Evolutionary conservation across 2,113 vertebrate species (phyloP).

Genomic region (Laterallus jamaicensis): DNA sequence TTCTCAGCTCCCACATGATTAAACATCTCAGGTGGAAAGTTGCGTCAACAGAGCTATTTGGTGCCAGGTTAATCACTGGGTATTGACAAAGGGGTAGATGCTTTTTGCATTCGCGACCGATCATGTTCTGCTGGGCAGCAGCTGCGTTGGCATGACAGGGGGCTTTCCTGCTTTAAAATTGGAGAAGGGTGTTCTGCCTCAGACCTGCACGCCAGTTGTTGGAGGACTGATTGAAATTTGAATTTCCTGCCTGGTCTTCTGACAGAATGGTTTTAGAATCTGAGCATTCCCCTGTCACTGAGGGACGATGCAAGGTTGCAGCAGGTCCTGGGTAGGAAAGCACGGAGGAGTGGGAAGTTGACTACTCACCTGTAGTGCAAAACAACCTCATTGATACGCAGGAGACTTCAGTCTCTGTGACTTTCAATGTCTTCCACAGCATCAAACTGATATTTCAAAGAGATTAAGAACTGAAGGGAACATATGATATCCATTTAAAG

Average conservation of each 20-base stretch:
- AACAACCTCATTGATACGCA: conserved; percentile 61
- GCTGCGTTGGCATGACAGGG: not conserved
- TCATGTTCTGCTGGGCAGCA: not conserved
- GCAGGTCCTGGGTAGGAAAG: not conserved
- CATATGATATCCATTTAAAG: conserved; percentile 75
- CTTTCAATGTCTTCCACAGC: conserved; percentile 69
- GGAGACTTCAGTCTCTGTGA: conserved; percentile 60
- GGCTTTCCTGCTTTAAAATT: not conserved
- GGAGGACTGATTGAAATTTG: conserved; percentile 7
- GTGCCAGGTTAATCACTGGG: not conserved
- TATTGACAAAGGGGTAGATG: not conserved
- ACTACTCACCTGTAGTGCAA: not conserved
- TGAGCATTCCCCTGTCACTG: not conserved
- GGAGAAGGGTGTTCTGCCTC: not conserved
- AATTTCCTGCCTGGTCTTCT: not conserved
- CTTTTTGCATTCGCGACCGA: not conserved
- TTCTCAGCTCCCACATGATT: not conserved
- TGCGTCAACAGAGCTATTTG: not conserved
- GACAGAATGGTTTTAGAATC: not conserved
- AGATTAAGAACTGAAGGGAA: conserved; percentile 77
- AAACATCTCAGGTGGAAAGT: not conserved
- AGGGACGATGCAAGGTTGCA: not conserved
- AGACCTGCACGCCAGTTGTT: not conserved
- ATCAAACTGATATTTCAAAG: conserved; percentile 78
- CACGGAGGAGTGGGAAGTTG: not conserved